Conservation (phyloP, 1,140 invertebrate species). For the Calosoma granatense region DNA sequence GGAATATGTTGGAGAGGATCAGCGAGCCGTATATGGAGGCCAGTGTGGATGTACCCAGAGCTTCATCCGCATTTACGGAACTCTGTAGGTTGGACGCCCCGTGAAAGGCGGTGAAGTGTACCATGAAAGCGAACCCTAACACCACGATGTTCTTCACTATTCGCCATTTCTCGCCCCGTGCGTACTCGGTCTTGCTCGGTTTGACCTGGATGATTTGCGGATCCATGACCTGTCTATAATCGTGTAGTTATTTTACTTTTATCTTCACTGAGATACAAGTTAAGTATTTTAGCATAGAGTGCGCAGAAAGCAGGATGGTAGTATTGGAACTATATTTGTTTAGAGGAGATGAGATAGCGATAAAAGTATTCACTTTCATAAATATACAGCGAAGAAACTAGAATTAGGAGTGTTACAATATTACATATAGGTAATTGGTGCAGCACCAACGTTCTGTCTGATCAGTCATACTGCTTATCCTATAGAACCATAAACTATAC, state of each 20-base stretch:
- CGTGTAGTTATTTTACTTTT: constrained; percentile 1
- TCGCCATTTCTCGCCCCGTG: constrained; percentile 45
- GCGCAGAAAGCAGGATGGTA: no score
- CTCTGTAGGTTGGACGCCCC: constrained; percentile 70
- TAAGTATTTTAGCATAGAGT: no score
- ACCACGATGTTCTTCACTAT: constrained; percentile 63
- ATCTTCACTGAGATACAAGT: no score
- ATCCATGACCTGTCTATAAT: constrained; percentile 2
- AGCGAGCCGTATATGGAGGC: constrained; percentile 70
- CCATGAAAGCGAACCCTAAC: constrained; percentile 66
- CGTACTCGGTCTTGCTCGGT: background rate
- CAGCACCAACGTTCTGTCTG: no score
- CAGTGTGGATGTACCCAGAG: constrained; percentile 58
- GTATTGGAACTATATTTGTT: no score
- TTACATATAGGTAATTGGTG: no score
- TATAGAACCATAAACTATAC: no score
- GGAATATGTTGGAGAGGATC: constrained; percentile 69
- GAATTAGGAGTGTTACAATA: no score
- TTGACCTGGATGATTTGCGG: background rate
- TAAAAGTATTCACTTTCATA: no score
- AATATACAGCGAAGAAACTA: no score
- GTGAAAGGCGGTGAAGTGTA: constrained; percentile 76
- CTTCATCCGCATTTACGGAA: constrained; percentile 56
- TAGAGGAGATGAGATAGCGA: no score
- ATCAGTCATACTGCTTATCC: no score